phyloP scores from a whole-genome alignment of 2,113 vertebrate genomes.

The Thymallus thymallus region DNA sequence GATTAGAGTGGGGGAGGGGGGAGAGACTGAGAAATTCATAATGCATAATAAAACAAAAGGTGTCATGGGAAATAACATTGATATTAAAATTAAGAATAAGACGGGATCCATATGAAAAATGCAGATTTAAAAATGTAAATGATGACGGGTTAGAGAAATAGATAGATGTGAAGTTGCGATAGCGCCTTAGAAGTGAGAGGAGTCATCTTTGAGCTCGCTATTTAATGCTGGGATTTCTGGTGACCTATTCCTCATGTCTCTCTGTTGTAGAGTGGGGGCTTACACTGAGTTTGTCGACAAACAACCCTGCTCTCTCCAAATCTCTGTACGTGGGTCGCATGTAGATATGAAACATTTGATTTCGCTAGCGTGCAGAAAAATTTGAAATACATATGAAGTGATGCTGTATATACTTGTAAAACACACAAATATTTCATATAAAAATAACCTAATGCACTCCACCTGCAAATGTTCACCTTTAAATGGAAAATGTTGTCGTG shows the following conservation, averaged over 20 bases:
- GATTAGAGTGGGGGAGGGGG: slow-evolving; percentile 74
- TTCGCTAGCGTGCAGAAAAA: not conserved
- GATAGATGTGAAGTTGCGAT: slow-evolving; percentile 48
- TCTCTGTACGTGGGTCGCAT: not conserved
- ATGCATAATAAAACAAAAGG: slow-evolving; percentile 82
- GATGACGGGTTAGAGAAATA: slow-evolving; percentile 57
- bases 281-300: not conserved
- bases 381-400: not conserved
- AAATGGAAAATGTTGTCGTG: no score
- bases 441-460: not conserved
- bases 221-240: slow-evolving; percentile 5
- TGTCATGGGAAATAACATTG: slow-evolving; percentile 80
- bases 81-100: slow-evolving; percentile 80
- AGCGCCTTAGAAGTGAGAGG: slow-evolving; percentile 31
- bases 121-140: slow-evolving; percentile 77
- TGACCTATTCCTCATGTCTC: slow-evolving; percentile 23
- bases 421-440: not conserved
- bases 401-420: not conserved
- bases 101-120: slow-evolving; percentile 77
- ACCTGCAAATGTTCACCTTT: no score
- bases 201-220: slow-evolving; percentile 14
- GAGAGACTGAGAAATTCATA: slow-evolving; percentile 74
- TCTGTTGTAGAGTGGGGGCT: slow-evolving; percentile 5
- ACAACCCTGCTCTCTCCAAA: slow-evolving; percentile 1
- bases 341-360: not conserved